Base-by-base conservation (phyloP, 2,888 invertebrate genomes). In the Cephonodes hylas region DNA sequence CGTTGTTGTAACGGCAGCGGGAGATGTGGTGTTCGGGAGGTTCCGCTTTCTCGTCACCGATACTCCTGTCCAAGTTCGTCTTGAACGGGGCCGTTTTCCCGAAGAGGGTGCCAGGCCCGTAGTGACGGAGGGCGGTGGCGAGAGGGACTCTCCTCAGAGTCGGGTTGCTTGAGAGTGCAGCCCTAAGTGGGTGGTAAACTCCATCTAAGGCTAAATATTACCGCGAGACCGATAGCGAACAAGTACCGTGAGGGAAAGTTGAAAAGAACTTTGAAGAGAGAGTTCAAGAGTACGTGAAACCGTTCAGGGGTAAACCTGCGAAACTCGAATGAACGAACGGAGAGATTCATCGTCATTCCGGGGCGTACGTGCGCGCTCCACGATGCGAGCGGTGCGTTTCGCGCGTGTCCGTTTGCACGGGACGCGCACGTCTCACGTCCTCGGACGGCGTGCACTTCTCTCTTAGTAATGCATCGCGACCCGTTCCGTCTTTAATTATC, bases 241-340 rank as follows among this genome's bases (percentile, higher is more conserved):
- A 94, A 94, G 93, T 94, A 93, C 93, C 93, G 94, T 93, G 94
- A 94, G 93, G 94, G 94, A 95, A 95, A 95, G 94, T 89, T 94
- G 94, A 93, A 94, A 94, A 95, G 94, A 91, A 94, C 94, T 94
- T 93, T 94, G 93, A 94, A 94, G 93, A 94, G 84, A 89, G 88
- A 89, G 88, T 89, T 87, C 81, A 90, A 88, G 76, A 90, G 88
- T 84, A 85, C 86, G 89, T 92, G 90, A 81, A 81, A 92, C 89
- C 87, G 91, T 85, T 86, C 90, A 88, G 86, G 85, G 89, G 89
- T 88, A 91, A 91, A 86, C 89, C 93, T 89, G 94, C 93, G 89
- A 93, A 94, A 88, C 88, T 88, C 85, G 85, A 89, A 89, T 85
- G 85, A 84, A 83, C 80, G 83, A 85, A 84, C 84, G 83, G 83